phyloP scores from a whole-genome alignment of 2,797 vertebrate species.

The Moxostoma hubbsi region DNA sequence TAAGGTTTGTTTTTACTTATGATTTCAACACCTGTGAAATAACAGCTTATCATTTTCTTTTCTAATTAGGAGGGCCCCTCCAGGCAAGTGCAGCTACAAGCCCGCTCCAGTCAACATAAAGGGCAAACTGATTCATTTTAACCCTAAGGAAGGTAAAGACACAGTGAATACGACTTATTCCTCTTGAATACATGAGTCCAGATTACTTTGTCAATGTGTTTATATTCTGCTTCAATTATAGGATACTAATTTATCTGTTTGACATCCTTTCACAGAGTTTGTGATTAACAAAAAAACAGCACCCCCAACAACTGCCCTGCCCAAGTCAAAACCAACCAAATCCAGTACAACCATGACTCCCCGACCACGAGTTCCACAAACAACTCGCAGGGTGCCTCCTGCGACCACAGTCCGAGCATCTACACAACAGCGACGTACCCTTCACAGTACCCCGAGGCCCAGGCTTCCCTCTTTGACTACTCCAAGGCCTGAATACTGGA shows the following conservation, averaged over 20 bases:
- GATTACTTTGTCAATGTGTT: too few relatives aligned
- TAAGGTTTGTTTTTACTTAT: neutral
- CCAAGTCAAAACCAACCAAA: conserved; percentile 54
- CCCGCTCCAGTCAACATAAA: conserved; percentile 74
- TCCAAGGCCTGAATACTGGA: conserved; percentile 54
- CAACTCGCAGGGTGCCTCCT: conserved; percentile 5
- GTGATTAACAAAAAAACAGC: conserved; percentile 78
- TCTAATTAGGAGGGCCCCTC: conserved; percentile 72
- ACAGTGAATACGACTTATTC: neutral
- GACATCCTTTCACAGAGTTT: conserved; percentile 70
- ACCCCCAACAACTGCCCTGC: conserved; percentile 67
- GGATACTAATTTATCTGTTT: neutral
- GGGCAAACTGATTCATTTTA: conserved; percentile 81
- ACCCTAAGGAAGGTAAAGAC: conserved; percentile 76
- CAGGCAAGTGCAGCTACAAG: conserved; percentile 74
- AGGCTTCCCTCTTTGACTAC: conserved; percentile 57
- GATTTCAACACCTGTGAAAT: conserved; percentile 11
- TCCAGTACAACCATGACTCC: conserved; percentile 41
- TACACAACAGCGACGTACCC: conserved; percentile 9
- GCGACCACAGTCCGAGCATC: conserved; percentile 56
- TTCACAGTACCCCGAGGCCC: conserved; percentile 32
- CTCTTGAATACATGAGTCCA: neutral
- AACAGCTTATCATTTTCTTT: neutral
- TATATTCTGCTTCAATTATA: neutral
- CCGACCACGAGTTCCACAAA: conserved; percentile 28